Evolutionary conservation across 1,140 invertebrate species (phyloP), one percentile per base, ranked within the genome.

Genomic region (Diabrotica undecimpunctata): DNA sequence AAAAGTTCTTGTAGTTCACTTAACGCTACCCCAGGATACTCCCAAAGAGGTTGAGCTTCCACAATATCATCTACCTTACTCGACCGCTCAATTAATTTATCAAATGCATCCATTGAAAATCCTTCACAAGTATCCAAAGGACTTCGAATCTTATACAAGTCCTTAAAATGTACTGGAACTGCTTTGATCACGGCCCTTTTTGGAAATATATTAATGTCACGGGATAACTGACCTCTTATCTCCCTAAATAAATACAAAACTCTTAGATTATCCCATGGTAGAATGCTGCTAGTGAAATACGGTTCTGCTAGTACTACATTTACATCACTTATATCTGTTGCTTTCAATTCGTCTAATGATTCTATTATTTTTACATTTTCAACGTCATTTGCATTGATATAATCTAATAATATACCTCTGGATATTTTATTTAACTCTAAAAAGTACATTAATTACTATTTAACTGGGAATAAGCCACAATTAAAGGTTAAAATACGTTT

Each of bases 1-100:
- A 67, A 64, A 5, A 94, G 74, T 52, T 82, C 77, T 39, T 86
- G 79, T 9, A 84, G 77, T 9, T 78, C 57, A 54, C 84, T 85
- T 41, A 91, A 76, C 13, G 89, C 84, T 53, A 73, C 80, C 14
- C 87, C 85, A 8, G 93, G 92, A 81, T 98, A 97, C 80, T 98
- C 95, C 95, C 95, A 98, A 5, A 98, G 81, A 0, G 95, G 94
- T 72, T 98, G 94, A 0, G 93, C 87, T 78, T 98, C 95, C 11
- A 97, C 83, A 12, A 83, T 79, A 63, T 84, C 85, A 79, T 97
- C 93, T 71, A 89, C 86, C 11, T 85, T 79, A 57, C 88, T 88
- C 0, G 94, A 92, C 54, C 77, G 80, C 92, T 95, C 82, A 72
- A 98, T 90, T 52, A 98, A 81, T 68, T 88, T 77, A 79, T 99